Conservation (phyloP, 1,140 invertebrate genomes). For the Andrena cerasifolii region DNA sequence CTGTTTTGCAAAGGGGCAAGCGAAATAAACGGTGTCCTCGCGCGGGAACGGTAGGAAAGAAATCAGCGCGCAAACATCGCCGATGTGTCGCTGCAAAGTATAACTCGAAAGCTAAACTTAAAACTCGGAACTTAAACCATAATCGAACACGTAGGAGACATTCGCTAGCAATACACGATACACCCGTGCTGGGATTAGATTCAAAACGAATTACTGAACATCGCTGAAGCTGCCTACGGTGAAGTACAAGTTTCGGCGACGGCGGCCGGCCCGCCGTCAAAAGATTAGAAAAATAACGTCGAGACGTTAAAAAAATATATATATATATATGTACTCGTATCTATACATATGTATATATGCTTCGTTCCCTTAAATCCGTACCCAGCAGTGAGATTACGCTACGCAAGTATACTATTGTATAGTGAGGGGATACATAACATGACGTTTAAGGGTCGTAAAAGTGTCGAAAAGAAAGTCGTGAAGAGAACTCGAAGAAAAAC, state of each 20-base stretch:
- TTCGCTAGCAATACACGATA: constrained; percentile 69
- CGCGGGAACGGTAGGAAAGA: constrained; percentile 15
- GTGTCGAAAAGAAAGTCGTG: background rate
- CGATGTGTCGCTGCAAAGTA: constrained; percentile 30
- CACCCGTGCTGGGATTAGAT: constrained; percentile 39
- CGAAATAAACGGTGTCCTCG: constrained; percentile 20
- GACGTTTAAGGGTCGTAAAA: constrained; percentile 3
- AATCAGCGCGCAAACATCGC: constrained; percentile 38
- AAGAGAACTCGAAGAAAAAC: background rate
- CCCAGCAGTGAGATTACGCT: constrained; percentile 39
- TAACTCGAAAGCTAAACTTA: constrained; percentile 59
- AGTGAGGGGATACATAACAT: constrained; percentile 25
- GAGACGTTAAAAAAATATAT: constrained; percentile 6
- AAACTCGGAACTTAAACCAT: constrained; percentile 56
- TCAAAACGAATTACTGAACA: background rate
- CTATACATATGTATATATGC: constrained; percentile 4
- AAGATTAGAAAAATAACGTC: background rate
- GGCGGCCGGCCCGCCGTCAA: background rate
- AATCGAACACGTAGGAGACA: constrained; percentile 63
- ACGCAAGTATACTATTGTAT: constrained; percentile 22
- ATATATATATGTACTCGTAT: background rate
- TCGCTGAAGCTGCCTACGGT: background rate
- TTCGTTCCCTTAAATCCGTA: constrained; percentile 19
- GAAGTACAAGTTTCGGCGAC: background rate
- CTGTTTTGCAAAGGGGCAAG: background rate